Evolutionary conservation across 2,888 invertebrate species (phyloP).

Genomic region (Galeopsomyia nigrocyanea): DNA sequence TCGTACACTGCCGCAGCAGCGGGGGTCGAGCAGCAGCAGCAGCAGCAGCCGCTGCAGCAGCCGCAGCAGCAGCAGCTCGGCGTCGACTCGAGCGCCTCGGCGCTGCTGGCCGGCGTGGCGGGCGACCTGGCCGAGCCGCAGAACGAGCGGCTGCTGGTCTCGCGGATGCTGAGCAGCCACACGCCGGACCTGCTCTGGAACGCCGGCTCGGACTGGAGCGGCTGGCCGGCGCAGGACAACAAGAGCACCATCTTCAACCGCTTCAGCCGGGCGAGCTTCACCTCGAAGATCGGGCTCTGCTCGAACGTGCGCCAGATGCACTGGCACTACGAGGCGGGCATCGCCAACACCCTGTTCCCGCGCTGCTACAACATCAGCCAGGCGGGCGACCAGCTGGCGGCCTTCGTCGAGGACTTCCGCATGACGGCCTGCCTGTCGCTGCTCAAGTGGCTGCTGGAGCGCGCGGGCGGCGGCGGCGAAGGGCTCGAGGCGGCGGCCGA

Average conservation of each 20-base stretch:
- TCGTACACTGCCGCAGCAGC: too few species aligned
- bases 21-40: neutral
- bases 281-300: slow-evolving; percentile 88
- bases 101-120: slow-evolving; percentile 60
- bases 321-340: slow-evolving; percentile 87
- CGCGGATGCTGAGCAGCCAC: slow-evolving; percentile 83
- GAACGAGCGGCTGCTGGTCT: slow-evolving; percentile 70
- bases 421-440: slow-evolving; percentile 89
- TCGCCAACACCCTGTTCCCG: slow-evolving; percentile 86
- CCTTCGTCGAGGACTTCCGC: slow-evolving; percentile 88
- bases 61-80: slow-evolving; percentile 40
- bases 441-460: slow-evolving; percentile 81
- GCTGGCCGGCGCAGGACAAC: slow-evolving; percentile 75
- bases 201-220: slow-evolving; percentile 85
- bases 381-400: slow-evolving; percentile 81
- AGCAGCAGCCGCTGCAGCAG: slow-evolving; percentile 17
- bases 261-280: slow-evolving; percentile 89
- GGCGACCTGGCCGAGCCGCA: slow-evolving; percentile 61
- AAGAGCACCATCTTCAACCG: slow-evolving; percentile 82
- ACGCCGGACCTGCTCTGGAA: slow-evolving; percentile 93
- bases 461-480: slow-evolving; percentile 72
- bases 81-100: slow-evolving; percentile 61
- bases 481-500: slow-evolving; percentile 56
- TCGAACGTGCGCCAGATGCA: slow-evolving; percentile 84
- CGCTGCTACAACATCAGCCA: slow-evolving; percentile 88